A percentile compares a stretch with the other conserved stretches of the same genome.
These are phyloP conservation scores for Helostoma temminkii DNA, from an alignment of 2,797 vertebrate species.

Conservation along the genomic window DNA sequence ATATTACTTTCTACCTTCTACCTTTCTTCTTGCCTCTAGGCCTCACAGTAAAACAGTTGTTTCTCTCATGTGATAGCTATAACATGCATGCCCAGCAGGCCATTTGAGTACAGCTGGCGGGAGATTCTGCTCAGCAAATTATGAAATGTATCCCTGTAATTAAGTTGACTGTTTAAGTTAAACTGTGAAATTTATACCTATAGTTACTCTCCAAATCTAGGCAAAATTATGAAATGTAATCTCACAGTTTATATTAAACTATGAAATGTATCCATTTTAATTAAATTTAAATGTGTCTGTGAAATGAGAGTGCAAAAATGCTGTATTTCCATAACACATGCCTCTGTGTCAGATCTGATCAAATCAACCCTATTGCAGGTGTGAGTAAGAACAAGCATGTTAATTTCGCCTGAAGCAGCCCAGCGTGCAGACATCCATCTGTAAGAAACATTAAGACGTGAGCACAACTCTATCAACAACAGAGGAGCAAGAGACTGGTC, in stretches of 20 bases:
- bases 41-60: constrained; percentile 15
- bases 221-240: constrained; percentile 30
- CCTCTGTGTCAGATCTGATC: constrained; percentile 10
- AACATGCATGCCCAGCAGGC: constrained; percentile 5
- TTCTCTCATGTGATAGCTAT: constrained; percentile 23
- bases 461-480: too few relatives aligned
- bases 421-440: constrained; percentile 7
- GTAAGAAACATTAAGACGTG: constrained; percentile 11
- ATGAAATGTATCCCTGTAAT: constrained; percentile 61
- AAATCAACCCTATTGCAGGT: not conserved
- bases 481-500: too few relatives aligned
- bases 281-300: constrained; percentile 40
- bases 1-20: not conserved
- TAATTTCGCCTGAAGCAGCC: not conserved
- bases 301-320: constrained; percentile 1
- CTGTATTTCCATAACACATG: not conserved
- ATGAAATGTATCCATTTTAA: constrained; percentile 51
- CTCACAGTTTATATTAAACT: constrained; percentile 21
- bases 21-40: constrained; percentile 6
- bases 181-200: constrained; percentile 42
- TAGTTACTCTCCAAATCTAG: constrained; percentile 42
- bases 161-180: constrained; percentile 34
- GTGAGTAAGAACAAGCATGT: constrained; percentile 12
- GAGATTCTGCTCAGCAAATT: constrained; percentile 43
- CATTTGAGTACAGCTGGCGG: not conserved